Base-by-base conservation (phyloP, 2,888 invertebrate genomes). In the Synergus itoensis region DNA sequence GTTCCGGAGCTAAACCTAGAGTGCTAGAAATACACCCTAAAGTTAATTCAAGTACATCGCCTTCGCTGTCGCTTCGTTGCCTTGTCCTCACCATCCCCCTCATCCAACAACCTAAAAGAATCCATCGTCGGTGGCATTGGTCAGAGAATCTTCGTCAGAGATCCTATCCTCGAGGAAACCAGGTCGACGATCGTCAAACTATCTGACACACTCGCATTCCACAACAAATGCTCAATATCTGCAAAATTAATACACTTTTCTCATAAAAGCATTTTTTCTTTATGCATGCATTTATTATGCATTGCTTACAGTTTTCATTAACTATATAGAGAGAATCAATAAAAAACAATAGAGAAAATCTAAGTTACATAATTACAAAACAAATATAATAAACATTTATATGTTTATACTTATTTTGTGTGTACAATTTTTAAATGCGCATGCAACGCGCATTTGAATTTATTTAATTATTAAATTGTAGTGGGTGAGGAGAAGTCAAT, bases 21-120 rank as follows among this genome's bases (percentile, higher is more conserved):
- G 83, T 83, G 88, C 89, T 88, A 87, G 88, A 90, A 90, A 90
- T 90, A 90, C 86, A 88, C 88, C 85, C 83, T 85, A 86, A 83
- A 87, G 88, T 89, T 87, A 88, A 90, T 89, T 89, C 89, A 90
- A 90, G 88, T 90, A 88, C 89, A 88, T 88, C 85, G 87, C 84
- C 87, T 87, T 86, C 86, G 86, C 77, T 81, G 79, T 78, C 73
- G 53, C 78, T 64, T 62, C 76, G 77, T 78, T 77, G 81, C 78
- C 79, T 82, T 81, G 82, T 80, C 81, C 81, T 69, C 77, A 2
- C 45, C 28, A 53, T 45, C 53, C 53, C 48, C 73, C 36, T 40
- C 73, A 53, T 73, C 36, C 53, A 36, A 73, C 53, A 40, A 53
- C 16, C 69, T 45, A 53, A 53, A 53, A 40, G 53, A 53, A 73